Base-by-base conservation (phyloP, 2,113 vertebrate species). In the Saguinus midas region DNA sequence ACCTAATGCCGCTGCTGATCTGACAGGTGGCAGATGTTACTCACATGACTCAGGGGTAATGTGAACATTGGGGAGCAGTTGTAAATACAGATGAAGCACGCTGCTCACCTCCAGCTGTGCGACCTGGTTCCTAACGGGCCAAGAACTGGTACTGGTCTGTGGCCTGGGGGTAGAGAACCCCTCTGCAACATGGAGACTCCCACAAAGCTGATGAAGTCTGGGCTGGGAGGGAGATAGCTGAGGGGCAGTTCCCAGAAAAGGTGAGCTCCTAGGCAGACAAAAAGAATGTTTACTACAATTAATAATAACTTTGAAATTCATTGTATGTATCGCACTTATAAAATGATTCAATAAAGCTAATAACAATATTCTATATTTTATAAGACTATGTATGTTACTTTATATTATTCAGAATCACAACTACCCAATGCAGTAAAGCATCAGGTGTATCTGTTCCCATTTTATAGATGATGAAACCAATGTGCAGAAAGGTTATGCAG, bases 391-490 rank as follows among this genome's bases (percentile, higher is more conserved):
- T 40, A 84, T 11, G 18, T 29, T 48, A 27, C 7, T 18, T 52
- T 45, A 35, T 86, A 76, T 90, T 86, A 35, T 78, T 66, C 40
- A 32, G 35, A 82, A 75, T 91, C 66, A 55, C 40, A 80, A 16
- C 12, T 91, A 81, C 37, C 58, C 64, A 87, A 35, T 75, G 37
- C 43, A 87, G 37, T 78, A 79, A 90, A 86, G 50, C 43, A 35
- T 17, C 52, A 94, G 45, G 8, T 73, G 9, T 78, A 29, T 72
- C 86, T 58, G 20, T 75, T 95, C 70, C 87, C 76, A 48, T 92
- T 91, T 86, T 92, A 92, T 37, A 84, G 95, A 84, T 81, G 32
- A 94, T 80, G 45, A 95, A 91, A 84, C 61, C 17, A 7, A 27
- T 66, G 21, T 64, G 35, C 37, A 78, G 75, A 95, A 57, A 90